These are phyloP conservation scores for Ephydatia muelleri DNA, from an alignment of 37 sponge, comb jelly and placozoan genomes.

Conservation along the genomic window DNA sequence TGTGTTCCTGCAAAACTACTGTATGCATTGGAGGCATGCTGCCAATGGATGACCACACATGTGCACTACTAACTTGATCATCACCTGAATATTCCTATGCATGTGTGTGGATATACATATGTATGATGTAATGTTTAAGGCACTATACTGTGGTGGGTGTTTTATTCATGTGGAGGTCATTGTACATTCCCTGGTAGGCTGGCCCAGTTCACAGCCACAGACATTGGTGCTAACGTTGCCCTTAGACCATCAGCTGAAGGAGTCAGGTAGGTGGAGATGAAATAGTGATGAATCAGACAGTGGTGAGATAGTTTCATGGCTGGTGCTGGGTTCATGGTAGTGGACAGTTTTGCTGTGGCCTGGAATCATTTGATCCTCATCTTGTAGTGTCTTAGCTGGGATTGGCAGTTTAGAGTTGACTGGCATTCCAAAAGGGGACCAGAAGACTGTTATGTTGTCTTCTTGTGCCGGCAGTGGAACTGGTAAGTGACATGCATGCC, in stretches of 20 bases:
- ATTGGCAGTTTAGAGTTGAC: slow-evolving; percentile 34
- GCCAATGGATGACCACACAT: too few species aligned
- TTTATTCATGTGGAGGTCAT: not conserved
- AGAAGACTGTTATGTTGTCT: not conserved
- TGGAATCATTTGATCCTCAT: not conserved
- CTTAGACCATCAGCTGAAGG: not conserved
- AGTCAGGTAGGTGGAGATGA: not conserved
- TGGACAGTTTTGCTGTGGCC: not conserved
- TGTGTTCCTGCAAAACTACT: too few species aligned
- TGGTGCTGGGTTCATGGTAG: too few species aligned
- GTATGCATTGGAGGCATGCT: too few species aligned
- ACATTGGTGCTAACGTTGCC: slow-evolving; percentile 6
- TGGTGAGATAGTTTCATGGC: too few species aligned
- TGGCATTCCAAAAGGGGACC: slow-evolving; percentile 36
- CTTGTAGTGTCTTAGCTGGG: not conserved
- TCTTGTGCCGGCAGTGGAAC: not conserved
- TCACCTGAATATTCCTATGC: not conserved
- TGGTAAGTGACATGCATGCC: not conserved
- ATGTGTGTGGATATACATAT: too few species aligned
- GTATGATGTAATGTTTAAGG: too few species aligned
- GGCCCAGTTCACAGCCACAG: not conserved
- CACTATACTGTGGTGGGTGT: not conserved
- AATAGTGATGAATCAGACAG: too few species aligned
- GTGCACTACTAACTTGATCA: too few species aligned
- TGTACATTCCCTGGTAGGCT: not conserved